phyloP scores from a whole-genome alignment of 1,140 invertebrate genomes.

The Trichonephila clavata region DNA sequence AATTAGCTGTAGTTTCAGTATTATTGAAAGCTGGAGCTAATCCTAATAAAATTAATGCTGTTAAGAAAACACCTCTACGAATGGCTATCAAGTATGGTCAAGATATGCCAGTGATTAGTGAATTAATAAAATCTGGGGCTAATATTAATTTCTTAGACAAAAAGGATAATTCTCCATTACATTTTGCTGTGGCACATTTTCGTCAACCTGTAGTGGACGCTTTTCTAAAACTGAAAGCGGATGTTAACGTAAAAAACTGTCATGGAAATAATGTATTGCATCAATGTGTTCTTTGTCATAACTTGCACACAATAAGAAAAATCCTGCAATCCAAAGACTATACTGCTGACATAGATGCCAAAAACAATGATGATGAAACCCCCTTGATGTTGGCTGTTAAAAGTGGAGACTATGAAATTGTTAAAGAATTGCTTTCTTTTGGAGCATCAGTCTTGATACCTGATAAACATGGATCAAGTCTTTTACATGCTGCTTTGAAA shows the following conservation, averaged over 20 bases:
- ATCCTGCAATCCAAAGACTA: too few relatives aligned
- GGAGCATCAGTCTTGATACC: not conserved
- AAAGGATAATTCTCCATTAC: not conserved
- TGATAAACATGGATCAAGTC: not conserved
- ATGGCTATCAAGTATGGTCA: not conserved
- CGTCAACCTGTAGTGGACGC: not conserved
- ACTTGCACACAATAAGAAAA: too few relatives aligned
- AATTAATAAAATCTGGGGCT: not conserved
- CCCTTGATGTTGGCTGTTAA: not conserved
- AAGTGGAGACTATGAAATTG: not conserved
- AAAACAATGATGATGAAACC: not conserved
- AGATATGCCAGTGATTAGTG: not conserved
- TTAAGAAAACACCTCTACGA: not conserved
- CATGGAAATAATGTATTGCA: not conserved
- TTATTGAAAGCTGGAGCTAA: not conserved
- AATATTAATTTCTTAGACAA: not conserved
- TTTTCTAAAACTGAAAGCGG: not conserved
- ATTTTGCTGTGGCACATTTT: not conserved
- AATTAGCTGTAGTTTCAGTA: not conserved
- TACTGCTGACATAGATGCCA: too few relatives aligned
- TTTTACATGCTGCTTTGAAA: not conserved
- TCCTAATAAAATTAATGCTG: not conserved
- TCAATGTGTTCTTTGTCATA: too few relatives aligned
- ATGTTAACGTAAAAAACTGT: not conserved
- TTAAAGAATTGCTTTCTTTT: not conserved